Percentiles rank a stretch among this genome's conserved stretches.
Evolutionary conservation across 2,888 invertebrate species (phyloP).

Genomic region (Artemia sinica): DNA sequence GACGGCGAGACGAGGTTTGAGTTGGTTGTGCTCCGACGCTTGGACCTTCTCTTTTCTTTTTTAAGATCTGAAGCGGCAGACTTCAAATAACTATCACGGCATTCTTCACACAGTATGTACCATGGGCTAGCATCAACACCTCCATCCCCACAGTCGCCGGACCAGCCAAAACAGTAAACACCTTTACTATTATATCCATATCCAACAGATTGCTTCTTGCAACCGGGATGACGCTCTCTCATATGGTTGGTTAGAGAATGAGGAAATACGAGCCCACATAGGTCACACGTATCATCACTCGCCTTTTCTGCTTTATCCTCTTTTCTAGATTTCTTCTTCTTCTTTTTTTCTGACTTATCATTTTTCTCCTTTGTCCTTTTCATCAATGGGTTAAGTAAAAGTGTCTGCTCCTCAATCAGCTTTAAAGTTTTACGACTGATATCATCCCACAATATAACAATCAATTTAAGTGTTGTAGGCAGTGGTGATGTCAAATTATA

Average conservation of each 20-base stretch:
- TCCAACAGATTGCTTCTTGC: conserved; percentile 63
- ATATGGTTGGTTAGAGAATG: conserved; percentile 80
- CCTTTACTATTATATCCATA: conserved; percentile 85
- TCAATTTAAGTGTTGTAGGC: conserved; percentile 68
- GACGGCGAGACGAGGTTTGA: conserved; percentile 29
- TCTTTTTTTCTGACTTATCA: conserved; percentile 33
- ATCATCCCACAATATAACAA: conserved; percentile 78
- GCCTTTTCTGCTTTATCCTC: conserved; percentile 31
- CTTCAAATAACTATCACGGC: conserved; percentile 56
- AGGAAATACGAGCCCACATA: conserved; percentile 59
- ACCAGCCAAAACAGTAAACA: conserved; percentile 69
- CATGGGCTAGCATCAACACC: conserved; percentile 61
- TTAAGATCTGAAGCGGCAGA: conserved; percentile 26
- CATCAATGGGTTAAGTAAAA: conserved; percentile 40
- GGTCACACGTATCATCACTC: conserved; percentile 50
- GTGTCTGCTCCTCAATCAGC: conserved; percentile 41
- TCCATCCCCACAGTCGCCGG: conserved; percentile 71
- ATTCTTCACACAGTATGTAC: conserved; percentile 81
- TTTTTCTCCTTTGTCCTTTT: conserved; percentile 28
- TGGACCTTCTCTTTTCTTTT: conserved; percentile 17
- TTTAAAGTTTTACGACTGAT: conserved; percentile 38
- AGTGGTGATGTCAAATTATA: conserved; percentile 30
- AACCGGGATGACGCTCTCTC: conserved; percentile 74
- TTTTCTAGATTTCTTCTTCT: conserved; percentile 35
- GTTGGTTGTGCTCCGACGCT: conserved; percentile 11